A percentile compares a stretch with the other conserved stretches of the same genome.
Conservation (phyloP, 2,888 invertebrate genomes). For the Thereva unica region DNA sequence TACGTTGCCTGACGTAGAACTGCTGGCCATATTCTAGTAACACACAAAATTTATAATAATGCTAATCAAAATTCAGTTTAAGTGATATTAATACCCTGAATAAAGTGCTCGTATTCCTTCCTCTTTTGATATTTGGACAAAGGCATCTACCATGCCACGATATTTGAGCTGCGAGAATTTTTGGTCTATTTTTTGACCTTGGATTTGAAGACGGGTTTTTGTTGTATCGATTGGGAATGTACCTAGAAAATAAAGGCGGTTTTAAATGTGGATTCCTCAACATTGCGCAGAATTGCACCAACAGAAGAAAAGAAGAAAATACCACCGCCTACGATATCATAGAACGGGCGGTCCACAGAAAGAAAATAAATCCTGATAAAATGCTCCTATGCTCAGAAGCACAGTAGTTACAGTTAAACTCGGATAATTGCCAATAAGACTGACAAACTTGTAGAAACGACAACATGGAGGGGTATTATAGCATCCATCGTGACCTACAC, state of each 20-base stretch:
- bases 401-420: too few relatives aligned
- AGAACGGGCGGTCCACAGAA: too few relatives aligned
- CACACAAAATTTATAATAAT: slow-evolving; percentile 40
- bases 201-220: slow-evolving; percentile 91
- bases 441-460: too few relatives aligned
- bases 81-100: slow-evolving; percentile 68
- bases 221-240: slow-evolving; percentile 97
- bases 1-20: slow-evolving; percentile 91
- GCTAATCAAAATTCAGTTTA: background rate
- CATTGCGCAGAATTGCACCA: too few relatives aligned
- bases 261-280: too few relatives aligned
- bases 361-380: too few relatives aligned
- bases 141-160: slow-evolving; percentile 90
- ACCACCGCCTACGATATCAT: too few relatives aligned
- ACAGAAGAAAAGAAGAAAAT: too few relatives aligned
- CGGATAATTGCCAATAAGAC: too few relatives aligned
- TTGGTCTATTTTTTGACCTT: slow-evolving; percentile 84
- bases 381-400: too few relatives aligned
- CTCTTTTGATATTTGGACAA: slow-evolving; percentile 80
- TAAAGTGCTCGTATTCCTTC: slow-evolving; percentile 87
- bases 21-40: slow-evolving; percentile 83
- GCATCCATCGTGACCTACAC: too few relatives aligned
- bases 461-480: too few relatives aligned
- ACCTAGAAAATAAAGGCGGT: slow-evolving; percentile 61
- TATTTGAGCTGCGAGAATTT: slow-evolving; percentile 77